Conservation (phyloP, 2,797 vertebrate genomes). For the Clarias laeviceps region DNA sequence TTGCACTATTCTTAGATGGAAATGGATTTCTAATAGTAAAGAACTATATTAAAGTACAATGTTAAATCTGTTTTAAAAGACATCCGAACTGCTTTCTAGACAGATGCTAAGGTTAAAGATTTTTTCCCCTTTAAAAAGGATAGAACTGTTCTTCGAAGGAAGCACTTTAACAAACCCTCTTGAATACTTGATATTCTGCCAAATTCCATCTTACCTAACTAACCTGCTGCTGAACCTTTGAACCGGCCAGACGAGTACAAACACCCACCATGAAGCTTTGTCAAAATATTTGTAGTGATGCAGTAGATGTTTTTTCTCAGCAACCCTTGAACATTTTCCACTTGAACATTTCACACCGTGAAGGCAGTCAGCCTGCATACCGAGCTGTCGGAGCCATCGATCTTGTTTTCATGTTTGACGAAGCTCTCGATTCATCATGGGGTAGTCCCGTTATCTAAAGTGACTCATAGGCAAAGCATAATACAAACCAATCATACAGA, state of each 20-base stretch:
- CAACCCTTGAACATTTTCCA: neutral
- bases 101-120: neutral
- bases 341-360: slow-evolving; percentile 14
- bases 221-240: slow-evolving; percentile 34
- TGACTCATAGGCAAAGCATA: neutral
- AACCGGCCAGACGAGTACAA: slow-evolving; percentile 32
- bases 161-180: slow-evolving; percentile 18
- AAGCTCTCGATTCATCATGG: neutral
- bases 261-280: slow-evolving; percentile 7
- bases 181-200: slow-evolving; percentile 16
- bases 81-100: neutral
- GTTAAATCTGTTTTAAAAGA: neutral
- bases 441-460: neutral
- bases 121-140: neutral
- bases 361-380: neutral
- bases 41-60: neutral
- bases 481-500: neutral
- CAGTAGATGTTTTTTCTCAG: slow-evolving; percentile 8
- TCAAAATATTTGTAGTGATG: slow-evolving; percentile 43
- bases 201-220: slow-evolving; percentile 28
- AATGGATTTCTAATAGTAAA: neutral
- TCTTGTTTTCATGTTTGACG: neutral
- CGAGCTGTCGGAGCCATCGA: neutral
- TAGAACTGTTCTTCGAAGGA: slow-evolving; percentile 7
- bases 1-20: neutral